A percentile compares a stretch with the other conserved stretches of the same genome.
Conservation (phyloP, 2,113 vertebrate species). For the Lophotis ruficrista region DNA sequence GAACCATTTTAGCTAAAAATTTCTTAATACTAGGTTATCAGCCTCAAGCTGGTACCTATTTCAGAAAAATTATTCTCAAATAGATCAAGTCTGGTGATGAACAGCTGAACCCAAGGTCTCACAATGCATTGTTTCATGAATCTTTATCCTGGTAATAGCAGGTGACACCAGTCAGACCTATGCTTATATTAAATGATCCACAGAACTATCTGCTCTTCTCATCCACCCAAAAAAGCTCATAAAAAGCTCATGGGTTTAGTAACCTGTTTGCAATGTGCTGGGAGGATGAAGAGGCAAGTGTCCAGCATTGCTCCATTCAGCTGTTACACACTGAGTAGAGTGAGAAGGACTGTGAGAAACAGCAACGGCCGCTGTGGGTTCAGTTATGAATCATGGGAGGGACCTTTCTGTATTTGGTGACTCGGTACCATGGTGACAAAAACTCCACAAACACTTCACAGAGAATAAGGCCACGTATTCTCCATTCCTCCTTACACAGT, state of each 20-base stretch:
- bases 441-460: conserved; percentile 31
- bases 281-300: not conserved
- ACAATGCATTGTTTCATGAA: not conserved
- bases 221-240: not conserved
- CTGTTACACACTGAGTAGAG: not conserved
- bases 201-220: not conserved
- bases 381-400: not conserved
- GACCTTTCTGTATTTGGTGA: conserved; percentile 12
- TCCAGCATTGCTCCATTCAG: not conserved
- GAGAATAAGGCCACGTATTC: not conserved
- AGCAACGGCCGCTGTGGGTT: not conserved
- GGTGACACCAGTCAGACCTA: not conserved
- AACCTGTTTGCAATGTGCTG: not conserved
- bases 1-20: not conserved
- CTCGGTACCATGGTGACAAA: not conserved
- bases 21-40: not conserved
- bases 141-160: not conserved
- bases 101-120: not conserved
- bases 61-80: not conserved
- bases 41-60: not conserved
- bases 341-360: not conserved
- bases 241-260: not conserved
- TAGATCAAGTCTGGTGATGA: not conserved
- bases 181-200: not conserved
- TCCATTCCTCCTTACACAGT: not conserved